These are phyloP conservation scores for Dinothrombium tinctorium DNA, from an alignment of 1,140 invertebrate genomes.

Conservation along the genomic window DNA sequence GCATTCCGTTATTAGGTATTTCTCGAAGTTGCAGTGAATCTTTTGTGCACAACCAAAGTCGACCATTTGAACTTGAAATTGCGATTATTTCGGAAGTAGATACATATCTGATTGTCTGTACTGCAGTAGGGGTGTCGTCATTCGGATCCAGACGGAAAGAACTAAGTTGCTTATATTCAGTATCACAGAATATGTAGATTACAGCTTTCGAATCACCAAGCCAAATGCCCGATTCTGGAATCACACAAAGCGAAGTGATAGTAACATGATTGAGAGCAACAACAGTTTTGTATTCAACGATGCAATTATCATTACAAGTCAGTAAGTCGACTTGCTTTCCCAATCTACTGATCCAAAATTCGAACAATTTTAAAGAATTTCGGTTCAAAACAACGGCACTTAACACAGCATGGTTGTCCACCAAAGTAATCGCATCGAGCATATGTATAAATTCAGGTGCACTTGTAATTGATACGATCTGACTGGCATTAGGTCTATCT, in stretches of 20 bases:
- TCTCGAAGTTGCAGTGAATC: slow-evolving; percentile 30
- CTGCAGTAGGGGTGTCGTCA: slow-evolving; percentile 24
- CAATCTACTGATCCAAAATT: slow-evolving; percentile 43
- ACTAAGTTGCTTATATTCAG: slow-evolving; percentile 15
- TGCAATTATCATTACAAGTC: slow-evolving; percentile 25
- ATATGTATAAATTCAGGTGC: slow-evolving; percentile 80
- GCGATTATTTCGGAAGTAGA: slow-evolving; percentile 39
- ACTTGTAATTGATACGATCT: slow-evolving; percentile 68
- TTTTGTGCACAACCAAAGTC: slow-evolving; percentile 36
- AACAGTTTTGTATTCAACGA: slow-evolving; percentile 24
- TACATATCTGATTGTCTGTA: slow-evolving; percentile 37
- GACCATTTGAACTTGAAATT: slow-evolving; percentile 41
- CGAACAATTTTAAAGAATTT: slow-evolving; percentile 14
- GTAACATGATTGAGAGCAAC: slow-evolving; percentile 13
- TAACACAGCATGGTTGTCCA: slow-evolving; percentile 17
- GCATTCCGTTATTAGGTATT: slow-evolving; percentile 26
- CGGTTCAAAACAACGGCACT: slow-evolving; percentile 9
- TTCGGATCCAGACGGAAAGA: slow-evolving; percentile 27
- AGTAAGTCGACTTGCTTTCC: slow-evolving; percentile 41
- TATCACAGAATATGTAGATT: slow-evolving; percentile 39
- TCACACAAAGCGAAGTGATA: slow-evolving; percentile 26
- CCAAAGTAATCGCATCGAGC: slow-evolving; percentile 40
- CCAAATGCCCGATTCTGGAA: slow-evolving; percentile 46
- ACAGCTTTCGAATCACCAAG: slow-evolving; percentile 54
- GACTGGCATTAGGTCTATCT: slow-evolving; percentile 65